Percentiles rank a stretch among this genome's conserved stretches.
phyloP scores from a whole-genome alignment of 2,888 invertebrate species.

The Spicauda simplicius region DNA sequence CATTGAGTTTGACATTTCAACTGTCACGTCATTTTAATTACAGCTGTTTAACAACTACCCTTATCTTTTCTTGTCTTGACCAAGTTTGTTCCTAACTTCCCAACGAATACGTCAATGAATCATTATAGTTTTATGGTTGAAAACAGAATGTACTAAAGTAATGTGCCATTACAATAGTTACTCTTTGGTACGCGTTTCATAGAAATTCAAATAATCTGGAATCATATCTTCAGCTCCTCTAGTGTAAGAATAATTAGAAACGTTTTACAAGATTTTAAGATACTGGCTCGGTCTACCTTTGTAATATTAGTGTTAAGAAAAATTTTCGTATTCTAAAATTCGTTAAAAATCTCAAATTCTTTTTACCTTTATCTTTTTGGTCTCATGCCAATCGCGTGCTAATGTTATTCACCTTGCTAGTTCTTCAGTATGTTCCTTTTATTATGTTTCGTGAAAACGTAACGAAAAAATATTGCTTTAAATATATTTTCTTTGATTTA shows the following conservation, averaged over 20 bases:
- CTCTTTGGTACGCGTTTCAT: too few relatives aligned
- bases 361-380: slow-evolving; percentile 21
- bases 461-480: not conserved
- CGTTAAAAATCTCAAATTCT: slow-evolving; percentile 5
- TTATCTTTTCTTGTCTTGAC: slow-evolving; percentile 38
- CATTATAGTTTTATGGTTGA: too few relatives aligned
- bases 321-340: not conserved
- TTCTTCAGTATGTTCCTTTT: not conserved
- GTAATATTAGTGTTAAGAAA: not conserved
- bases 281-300: not conserved
- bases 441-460: not conserved
- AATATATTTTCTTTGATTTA: not conserved
- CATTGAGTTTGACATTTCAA: slow-evolving; percentile 73
- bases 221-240: not conserved
- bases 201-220: too few relatives aligned
- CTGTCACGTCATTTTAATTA: slow-evolving; percentile 64
- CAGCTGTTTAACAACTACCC: slow-evolving; percentile 41
- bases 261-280: not conserved
- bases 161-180: too few relatives aligned
- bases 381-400: slow-evolving; percentile 21
- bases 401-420: slow-evolving; percentile 8
- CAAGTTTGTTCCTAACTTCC: not conserved
- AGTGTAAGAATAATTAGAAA: not conserved
- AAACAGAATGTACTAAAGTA: too few relatives aligned
- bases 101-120: too few relatives aligned